These are phyloP conservation scores for Calyptomena viridis DNA, from an alignment of 2,113 vertebrate species.

Conservation along the genomic window DNA sequence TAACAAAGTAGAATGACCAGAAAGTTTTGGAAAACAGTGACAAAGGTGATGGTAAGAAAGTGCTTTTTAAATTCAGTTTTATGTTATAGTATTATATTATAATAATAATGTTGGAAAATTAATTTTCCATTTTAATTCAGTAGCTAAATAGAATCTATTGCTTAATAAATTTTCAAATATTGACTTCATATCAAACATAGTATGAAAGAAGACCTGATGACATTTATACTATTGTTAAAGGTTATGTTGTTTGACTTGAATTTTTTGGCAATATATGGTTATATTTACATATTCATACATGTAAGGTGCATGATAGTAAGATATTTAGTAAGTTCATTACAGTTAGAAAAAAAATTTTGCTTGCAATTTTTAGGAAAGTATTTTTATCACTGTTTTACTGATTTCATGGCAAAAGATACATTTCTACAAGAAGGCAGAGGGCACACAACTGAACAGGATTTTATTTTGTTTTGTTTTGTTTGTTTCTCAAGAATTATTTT, in stretches of 20 bases:
- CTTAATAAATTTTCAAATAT: background rate
- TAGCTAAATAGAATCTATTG: background rate
- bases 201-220: background rate
- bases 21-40: conserved; percentile 75
- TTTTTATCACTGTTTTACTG: background rate
- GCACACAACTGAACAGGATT: background rate
- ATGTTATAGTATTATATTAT: background rate
- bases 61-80: background rate
- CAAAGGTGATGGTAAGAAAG: conserved; percentile 75
- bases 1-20: conserved; percentile 67
- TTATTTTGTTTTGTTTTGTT: background rate
- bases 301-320: background rate
- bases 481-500: background rate
- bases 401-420: background rate
- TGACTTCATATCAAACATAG: background rate
- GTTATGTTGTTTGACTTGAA: background rate
- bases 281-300: background rate
- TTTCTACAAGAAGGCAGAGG: background rate
- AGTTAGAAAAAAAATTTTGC: background rate
- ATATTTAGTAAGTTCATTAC: background rate
- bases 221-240: background rate
- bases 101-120: background rate
- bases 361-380: background rate
- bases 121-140: background rate
- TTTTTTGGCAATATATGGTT: background rate